Percentiles rank a stretch among this genome's conserved stretches.
These are phyloP conservation scores for Perithous albicinctus DNA, from an alignment of 2,888 invertebrate species.

Conservation along the genomic window DNA sequence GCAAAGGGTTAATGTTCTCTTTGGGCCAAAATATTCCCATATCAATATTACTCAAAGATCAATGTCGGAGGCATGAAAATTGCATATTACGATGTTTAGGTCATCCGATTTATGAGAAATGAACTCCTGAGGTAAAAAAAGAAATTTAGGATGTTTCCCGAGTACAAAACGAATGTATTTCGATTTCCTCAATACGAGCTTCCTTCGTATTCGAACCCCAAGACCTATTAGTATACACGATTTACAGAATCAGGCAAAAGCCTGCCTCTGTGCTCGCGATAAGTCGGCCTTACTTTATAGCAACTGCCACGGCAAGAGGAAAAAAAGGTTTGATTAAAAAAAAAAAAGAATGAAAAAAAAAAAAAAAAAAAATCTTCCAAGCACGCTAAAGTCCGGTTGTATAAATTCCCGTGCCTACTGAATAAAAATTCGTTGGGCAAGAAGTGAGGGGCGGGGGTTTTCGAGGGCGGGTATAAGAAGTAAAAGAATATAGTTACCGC, in stretches of 20 bases:
- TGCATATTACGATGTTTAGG: not conserved
- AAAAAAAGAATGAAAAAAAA: not conserved
- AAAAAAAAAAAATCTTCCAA: conserved; percentile 11
- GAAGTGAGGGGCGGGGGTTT: conserved; percentile 1
- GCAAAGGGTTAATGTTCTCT: too few relatives aligned
- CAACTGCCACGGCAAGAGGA: not conserved
- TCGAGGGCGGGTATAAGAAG: conserved; percentile 33
- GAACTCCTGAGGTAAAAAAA: not conserved
- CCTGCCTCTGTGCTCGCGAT: conserved; percentile 9
- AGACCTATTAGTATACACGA: not conserved
- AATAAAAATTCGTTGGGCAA: conserved; percentile 31
- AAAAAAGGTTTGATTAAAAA: conserved; percentile 11
- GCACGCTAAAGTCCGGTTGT: conserved; percentile 36
- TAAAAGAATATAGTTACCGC: conserved; percentile 51
- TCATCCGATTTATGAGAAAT: not conserved
- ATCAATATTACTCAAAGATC: too few relatives aligned
- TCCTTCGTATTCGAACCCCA: not conserved
- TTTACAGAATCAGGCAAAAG: not conserved
- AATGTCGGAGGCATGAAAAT: not conserved
- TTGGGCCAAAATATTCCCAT: too few relatives aligned
- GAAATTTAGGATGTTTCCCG: not conserved
- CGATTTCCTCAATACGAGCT: not conserved
- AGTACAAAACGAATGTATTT: not conserved
- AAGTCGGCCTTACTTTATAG: not conserved
- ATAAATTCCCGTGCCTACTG: conserved; percentile 37